A percentile compares a stretch with the other conserved stretches of the same genome.
phyloP scores from a whole-genome alignment of 2,113 vertebrate genomes.

The Isichthys henryi region DNA sequence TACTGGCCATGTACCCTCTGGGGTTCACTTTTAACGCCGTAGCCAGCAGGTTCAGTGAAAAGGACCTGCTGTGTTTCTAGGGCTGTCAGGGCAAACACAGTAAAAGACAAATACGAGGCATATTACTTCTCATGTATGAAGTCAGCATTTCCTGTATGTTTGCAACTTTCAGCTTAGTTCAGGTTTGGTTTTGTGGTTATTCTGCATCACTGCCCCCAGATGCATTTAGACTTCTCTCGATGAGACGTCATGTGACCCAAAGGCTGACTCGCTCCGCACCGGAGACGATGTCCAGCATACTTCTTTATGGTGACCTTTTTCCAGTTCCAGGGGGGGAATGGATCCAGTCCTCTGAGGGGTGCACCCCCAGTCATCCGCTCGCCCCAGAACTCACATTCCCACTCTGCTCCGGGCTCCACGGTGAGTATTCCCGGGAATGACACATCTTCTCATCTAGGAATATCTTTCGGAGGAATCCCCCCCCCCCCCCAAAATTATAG shows the following conservation, averaged over 20 bases:
- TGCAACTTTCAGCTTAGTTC: neutral
- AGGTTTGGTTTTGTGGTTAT: neutral
- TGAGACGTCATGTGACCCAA: neutral
- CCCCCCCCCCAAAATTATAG: neutral
- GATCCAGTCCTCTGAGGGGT: conserved; percentile 92
- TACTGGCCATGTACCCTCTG: neutral
- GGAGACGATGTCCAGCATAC: neutral
- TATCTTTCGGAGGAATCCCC: neutral
- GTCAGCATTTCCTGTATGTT: neutral
- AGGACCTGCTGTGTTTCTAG: neutral
- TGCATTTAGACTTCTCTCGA: neutral
- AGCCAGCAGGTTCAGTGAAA: neutral
- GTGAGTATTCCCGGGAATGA: conserved; percentile 58
- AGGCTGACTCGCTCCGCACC: neutral
- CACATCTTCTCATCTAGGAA: neutral
- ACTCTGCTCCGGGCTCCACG: conserved; percentile 84
- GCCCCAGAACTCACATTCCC: conserved; percentile 94
- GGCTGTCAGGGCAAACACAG: neutral
- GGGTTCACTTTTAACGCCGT: neutral
- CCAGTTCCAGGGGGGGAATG: conserved; percentile 94
- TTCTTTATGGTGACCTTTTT: neutral
- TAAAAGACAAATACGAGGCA: neutral
- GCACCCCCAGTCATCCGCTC: conserved; percentile 85
- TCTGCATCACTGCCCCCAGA: neutral
- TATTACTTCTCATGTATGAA: neutral